phyloP scores from a whole-genome alignment of 2,797 vertebrate genomes.

The Benthosema pterotum region DNA sequence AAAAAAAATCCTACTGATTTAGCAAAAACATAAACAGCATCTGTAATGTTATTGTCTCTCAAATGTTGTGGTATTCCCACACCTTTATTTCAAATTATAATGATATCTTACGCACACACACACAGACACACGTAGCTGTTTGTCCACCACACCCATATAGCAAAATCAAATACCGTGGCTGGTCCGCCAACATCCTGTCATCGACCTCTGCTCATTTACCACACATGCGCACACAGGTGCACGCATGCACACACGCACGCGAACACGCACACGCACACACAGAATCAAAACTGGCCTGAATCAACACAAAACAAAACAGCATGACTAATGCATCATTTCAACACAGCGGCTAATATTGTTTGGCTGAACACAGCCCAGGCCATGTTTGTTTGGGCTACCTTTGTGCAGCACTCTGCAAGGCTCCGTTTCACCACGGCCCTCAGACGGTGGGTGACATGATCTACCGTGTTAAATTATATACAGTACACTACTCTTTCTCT shows the following conservation, averaged over 20 bases:
- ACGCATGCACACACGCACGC: slow-evolving; percentile 4
- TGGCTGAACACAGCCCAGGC: background rate
- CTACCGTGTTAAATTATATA: slow-evolving; percentile 45
- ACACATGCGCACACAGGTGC: slow-evolving; percentile 5
- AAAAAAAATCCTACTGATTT: background rate
- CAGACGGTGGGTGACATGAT: slow-evolving; percentile 29
- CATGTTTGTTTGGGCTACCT: slow-evolving; percentile 13
- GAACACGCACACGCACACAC: background rate
- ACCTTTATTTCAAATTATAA: background rate
- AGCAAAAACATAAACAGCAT: background rate
- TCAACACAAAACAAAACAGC: slow-evolving; percentile 31
- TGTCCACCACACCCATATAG: slow-evolving; percentile 52
- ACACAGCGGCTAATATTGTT: slow-evolving; percentile 19
- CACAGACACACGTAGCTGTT: slow-evolving; percentile 32
- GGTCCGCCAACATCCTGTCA: slow-evolving; percentile 42
- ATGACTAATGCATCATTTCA: background rate
- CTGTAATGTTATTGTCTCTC: slow-evolving; percentile 8
- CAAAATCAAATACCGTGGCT: slow-evolving; percentile 47
- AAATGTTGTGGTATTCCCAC: slow-evolving; percentile 30
- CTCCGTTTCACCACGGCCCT: slow-evolving; percentile 17
- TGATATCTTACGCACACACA: slow-evolving; percentile 8
- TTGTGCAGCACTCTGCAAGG: slow-evolving; percentile 1
- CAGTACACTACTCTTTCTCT: slow-evolving; percentile 26
- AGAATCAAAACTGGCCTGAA: slow-evolving; percentile 46
- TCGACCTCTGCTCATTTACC: slow-evolving; percentile 10